Percentiles rank a stretch among this genome's conserved stretches.
These are phyloP conservation scores for Spinibarbus caldwelli DNA, from an alignment of 2,797 vertebrate genomes.

Conservation along the genomic window DNA sequence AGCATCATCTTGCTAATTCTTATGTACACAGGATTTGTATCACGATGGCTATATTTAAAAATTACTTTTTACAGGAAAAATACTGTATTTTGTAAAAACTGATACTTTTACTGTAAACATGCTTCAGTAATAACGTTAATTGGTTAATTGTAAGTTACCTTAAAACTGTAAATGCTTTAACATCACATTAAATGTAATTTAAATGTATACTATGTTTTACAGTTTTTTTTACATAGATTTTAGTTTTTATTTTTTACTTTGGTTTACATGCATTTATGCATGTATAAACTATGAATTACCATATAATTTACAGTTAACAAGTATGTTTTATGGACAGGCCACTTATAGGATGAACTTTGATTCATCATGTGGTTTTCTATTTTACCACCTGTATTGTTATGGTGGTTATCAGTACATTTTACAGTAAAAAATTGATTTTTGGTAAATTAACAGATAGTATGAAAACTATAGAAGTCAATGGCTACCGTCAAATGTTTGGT, in stretches of 20 bases:
- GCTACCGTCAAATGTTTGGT: not conserved
- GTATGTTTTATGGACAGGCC: too few species aligned
- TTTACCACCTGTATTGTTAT: not conserved
- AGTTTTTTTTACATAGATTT: too few species aligned
- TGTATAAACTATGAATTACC: too few species aligned
- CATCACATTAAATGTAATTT: not conserved
- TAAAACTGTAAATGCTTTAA: too few species aligned
- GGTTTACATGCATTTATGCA: too few species aligned
- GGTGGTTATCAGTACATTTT: too few species aligned
- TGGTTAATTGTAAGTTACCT: not conserved
- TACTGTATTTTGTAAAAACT: too few species aligned
- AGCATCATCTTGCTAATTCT: not conserved
- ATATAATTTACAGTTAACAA: too few species aligned
- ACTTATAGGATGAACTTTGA: not conserved
- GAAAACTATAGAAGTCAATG: not conserved
- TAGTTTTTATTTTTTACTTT: too few species aligned
- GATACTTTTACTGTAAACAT: not conserved
- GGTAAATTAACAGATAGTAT: not conserved
- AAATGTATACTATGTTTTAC: too few species aligned
- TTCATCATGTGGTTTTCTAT: not conserved
- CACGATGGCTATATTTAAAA: not conserved
- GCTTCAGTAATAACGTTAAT: not conserved
- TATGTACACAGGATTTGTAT: not conserved
- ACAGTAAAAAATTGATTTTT: not conserved
- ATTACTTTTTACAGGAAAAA: not conserved